Evolutionary conservation across 2,888 invertebrate species (phyloP), one percentile per base, ranked within the genome.

Genomic region (Aphidius colemani): DNA sequence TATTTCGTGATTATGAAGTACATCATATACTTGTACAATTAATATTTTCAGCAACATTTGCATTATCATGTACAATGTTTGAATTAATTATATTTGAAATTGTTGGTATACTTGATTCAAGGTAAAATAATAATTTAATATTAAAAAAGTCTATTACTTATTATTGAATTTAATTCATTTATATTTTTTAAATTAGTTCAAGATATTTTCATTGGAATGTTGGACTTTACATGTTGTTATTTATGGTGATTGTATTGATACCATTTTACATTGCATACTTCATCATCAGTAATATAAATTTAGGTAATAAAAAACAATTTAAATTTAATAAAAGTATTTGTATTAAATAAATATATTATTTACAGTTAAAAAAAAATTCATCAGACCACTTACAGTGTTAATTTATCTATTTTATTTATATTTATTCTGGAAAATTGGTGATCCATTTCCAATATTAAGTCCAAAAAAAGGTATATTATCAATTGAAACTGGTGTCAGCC

Each of bases 71-170:
- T 78, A 96, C 97, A 3, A 96, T 99, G 96, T 99, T 99, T 83
- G 98, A 99, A 82, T 85, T 99, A 64, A 98, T 99, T 67, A 99
- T 99, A 79, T 99, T 99, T 85, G 99, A 99, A 86, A 99, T 99
- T 71, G 86, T 98, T 66, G 97, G 94, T 43, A 89, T 97, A 70
- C 85, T 99, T 69, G 95, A 97, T 80, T 89, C 94, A 18, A 93
- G 93, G 93, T 97, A 87, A 74, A 63, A 50, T 30, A 58, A 79
- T 18, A 18, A 18, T 18, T 18, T 18, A 1, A 18, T 18, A 18
- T 18, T n/a, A n/a, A n/a, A n/a, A n/a, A n/a, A n/a, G n/a, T n/a
- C 13, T 18, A 18, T 18, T 18, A 18, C 2, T 18, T 18, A 18
- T 18, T 18, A 18, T 2, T 18, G 13, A 18, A 18, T 18, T 18